These are phyloP conservation scores for Hydractinia symbiolongicarpus DNA, from an alignment of 30 jellyfish, hydroid and myxozoan species.

Conservation along the genomic window DNA sequence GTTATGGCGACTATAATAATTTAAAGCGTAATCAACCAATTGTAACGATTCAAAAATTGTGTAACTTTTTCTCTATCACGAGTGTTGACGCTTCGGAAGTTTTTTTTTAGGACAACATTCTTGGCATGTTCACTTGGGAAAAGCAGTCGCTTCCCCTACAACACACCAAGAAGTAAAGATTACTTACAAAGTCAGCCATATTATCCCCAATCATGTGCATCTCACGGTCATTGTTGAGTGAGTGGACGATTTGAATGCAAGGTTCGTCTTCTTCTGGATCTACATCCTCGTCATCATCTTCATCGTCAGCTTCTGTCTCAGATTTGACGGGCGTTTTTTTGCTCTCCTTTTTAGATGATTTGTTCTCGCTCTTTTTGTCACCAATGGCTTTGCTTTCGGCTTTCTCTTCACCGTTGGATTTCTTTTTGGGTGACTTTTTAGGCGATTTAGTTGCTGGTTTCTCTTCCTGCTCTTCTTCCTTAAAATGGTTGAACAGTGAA, in stretches of 20 bases:
- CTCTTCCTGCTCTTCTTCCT: slow-evolving; percentile 24
- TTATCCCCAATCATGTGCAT: slow-evolving; percentile 71
- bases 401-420: background rate
- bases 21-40: background rate
- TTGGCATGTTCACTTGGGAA: too few species aligned
- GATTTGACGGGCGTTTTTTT: slow-evolving; percentile 15
- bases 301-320: slow-evolving; percentile 42
- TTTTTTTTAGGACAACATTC: too few species aligned
- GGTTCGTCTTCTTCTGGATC: slow-evolving; percentile 53
- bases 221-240: slow-evolving; percentile 63
- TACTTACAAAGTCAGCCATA: background rate
- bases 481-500: too few species aligned
- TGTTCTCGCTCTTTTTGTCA: background rate
- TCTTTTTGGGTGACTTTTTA: background rate
- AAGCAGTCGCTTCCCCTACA: too few species aligned
- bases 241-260: slow-evolving; percentile 63
- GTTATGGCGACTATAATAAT: background rate
- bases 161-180: too few species aligned
- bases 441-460: background rate
- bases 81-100: too few species aligned
- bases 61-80: too few species aligned
- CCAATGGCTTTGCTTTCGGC: background rate
- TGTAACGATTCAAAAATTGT: background rate
- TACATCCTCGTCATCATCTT: slow-evolving; percentile 52
- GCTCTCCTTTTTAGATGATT: slow-evolving; percentile 6